Evolutionary conservation across 2,113 vertebrate genomes (phyloP).

Genomic region (Hassar affinis): DNA sequence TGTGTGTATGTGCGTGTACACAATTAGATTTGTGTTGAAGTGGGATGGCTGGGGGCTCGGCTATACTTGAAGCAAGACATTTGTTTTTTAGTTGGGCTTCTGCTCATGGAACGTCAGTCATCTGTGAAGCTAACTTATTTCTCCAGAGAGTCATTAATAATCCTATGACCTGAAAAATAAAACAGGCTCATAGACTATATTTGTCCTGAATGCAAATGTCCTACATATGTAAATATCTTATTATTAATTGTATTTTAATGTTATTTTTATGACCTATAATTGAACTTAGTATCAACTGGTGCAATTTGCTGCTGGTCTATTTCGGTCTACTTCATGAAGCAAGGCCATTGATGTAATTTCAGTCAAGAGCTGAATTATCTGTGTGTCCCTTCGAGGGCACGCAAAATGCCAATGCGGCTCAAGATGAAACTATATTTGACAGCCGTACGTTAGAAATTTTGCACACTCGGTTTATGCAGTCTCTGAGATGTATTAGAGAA

Average conservation of each 20-base stretch:
- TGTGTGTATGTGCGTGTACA: slow-evolving; percentile 8
- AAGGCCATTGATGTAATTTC: neutral
- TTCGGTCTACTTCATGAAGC: neutral
- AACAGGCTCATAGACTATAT: neutral
- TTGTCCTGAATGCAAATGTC: neutral
- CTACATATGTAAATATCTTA: no score
- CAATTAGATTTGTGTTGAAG: slow-evolving; percentile 38
- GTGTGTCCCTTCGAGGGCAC: neutral
- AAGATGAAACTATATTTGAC: neutral
- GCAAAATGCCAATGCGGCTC: neutral
- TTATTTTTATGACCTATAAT: neutral
- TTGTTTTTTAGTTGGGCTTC: neutral
- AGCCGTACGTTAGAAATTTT: neutral
- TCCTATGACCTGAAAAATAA: neutral
- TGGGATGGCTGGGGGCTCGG: slow-evolving; percentile 4
- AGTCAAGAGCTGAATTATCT: neutral
- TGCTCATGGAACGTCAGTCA: neutral
- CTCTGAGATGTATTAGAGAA: neutral
- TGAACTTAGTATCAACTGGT: neutral
- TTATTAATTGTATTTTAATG: neutral
- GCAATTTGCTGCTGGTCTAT: neutral
- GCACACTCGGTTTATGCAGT: neutral
- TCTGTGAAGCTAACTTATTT: neutral
- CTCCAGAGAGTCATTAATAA: neutral
- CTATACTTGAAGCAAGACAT: slow-evolving; percentile 2